Evolutionary conservation across 2,888 invertebrate species (phyloP), one percentile per base, ranked within the genome.

Genomic region (Marasmarcha lunaedactyla): DNA sequence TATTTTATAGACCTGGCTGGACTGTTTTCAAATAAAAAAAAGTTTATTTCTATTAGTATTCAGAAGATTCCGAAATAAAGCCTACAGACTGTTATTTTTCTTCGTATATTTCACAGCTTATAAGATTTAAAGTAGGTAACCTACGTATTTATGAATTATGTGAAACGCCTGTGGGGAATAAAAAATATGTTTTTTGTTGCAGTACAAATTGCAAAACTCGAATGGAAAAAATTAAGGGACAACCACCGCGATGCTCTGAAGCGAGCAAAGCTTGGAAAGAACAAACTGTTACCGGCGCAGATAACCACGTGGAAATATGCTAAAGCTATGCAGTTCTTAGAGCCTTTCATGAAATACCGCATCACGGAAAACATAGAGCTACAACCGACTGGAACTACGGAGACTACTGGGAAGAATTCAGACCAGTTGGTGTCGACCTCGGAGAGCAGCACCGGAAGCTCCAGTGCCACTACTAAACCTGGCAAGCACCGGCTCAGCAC

Each of bases 291-390:
- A 30, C 79, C 79, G 0, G 77, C 79, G 14, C 78, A 78, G 49
- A 71, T 81, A 15, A 81, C 79, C 1, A 81, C 78, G 6, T 81
- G 79, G 79, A 81, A 81, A 46, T 81, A 79, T 42, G 79, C 78
- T 9, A 81, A 78, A 49, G 67, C 66, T 0, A 79, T 81, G 79
- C 78, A 79, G 48, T 81, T 79, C 44, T 57, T 81, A 1, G 79
- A 81, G 42, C 79, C 79, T 1, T 72, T 76, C 42, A 79, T 79
- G 78, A 79, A 79, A 45, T 78, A 81, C 47, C 63, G 79, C 13
- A 76, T 79, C 30, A 78, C 79, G 15, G 79, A 79, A 46, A 67
- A 73, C 41, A 77, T 78, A 40, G 78, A 79, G 46, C 64, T 71
- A 53, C 73, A 77, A 5, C 59, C 63, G 1, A 51, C 59, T 1